These are phyloP conservation scores for Polylopha cassiicola DNA, from an alignment of 2,888 invertebrate species.

Conservation along the genomic window DNA sequence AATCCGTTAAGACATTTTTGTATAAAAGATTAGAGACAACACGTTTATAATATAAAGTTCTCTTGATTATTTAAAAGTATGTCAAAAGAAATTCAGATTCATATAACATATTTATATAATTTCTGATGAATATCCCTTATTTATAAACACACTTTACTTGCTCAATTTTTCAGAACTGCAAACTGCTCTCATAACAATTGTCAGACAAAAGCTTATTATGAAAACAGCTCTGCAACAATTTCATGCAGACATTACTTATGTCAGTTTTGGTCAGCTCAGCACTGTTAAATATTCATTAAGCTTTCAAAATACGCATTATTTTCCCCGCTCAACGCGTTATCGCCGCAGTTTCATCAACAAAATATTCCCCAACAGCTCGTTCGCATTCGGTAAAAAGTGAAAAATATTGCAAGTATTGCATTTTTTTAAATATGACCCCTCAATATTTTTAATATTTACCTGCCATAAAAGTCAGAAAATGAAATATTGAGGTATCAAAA, in stretches of 20 bases:
- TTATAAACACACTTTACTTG: too few relatives aligned
- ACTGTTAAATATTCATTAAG: slow-evolving; percentile 23
- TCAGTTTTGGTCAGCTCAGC: slow-evolving; percentile 22
- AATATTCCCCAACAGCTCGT: slow-evolving; percentile 43
- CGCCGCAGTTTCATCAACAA: slow-evolving; percentile 48
- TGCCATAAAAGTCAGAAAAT: slow-evolving; percentile 19
- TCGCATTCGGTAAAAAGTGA: slow-evolving; percentile 40
- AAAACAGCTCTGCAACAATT: slow-evolving; percentile 22
- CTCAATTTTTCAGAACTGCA: too few relatives aligned
- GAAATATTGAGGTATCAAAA: slow-evolving; percentile 8
- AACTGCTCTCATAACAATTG: slow-evolving; percentile 7
- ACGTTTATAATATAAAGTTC: too few relatives aligned
- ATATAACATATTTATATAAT: too few relatives aligned
- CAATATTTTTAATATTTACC: slow-evolving; percentile 24
- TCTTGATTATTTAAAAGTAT: too few relatives aligned
- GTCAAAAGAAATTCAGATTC: too few relatives aligned
- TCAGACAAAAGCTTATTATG: slow-evolving; percentile 18
- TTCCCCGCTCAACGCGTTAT: slow-evolving; percentile 38
- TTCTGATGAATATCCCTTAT: too few relatives aligned
- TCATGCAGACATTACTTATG: slow-evolving; percentile 21
- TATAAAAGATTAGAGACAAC: too few relatives aligned
- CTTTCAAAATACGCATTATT: slow-evolving; percentile 27
- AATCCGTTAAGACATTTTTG: too few relatives aligned
- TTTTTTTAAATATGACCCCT: slow-evolving; percentile 14
- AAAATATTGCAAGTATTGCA: slow-evolving; percentile 28